Base-by-base conservation (phyloP, 2,888 invertebrate species). In the Leptopilina drosophilae region DNA sequence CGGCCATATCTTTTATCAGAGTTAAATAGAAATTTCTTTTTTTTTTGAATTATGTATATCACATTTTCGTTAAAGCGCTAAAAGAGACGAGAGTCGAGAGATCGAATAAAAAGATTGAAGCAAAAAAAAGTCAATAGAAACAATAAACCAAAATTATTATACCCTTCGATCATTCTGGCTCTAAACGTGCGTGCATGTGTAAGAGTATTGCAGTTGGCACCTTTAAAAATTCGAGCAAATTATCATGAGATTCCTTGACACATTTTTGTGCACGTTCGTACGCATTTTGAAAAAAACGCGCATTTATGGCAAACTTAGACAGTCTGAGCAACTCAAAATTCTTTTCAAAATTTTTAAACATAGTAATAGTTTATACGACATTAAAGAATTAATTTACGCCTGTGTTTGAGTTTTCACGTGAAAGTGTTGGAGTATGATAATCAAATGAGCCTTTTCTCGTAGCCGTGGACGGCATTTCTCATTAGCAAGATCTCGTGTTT, bases 251-350 rank as follows among this genome's bases (percentile, higher is more conserved):
- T 83, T 82, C 79, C 80, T 82, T 84, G 85, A 83, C 84, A 82
- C 85, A 86, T 84, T 81, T 42, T 84, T 83, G 77, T 82, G 82
- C 79, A 82, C 14, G 79, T 81, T 81, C 78, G 20, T 80, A 82
- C 82, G 81, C 82, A 81, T 84, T 82, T 82, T 79, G 81, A 82
- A 82, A 82, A 82, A 82, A 82, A 82, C 84, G 83, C 76, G 82
- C 83, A 84, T 85, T 85, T 88, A 90, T 89, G 90, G 90, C 90
- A 90, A 89, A 89, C 88, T 85, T 87, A 87, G 86, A 85, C 86
- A 88, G 88, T 87, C 88, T 89, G 89, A 89, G 86, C 87, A 90
- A 88, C 86, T 82, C 78, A 88, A 85, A 86, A 83, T 82, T 84
- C 78, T 80, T 80, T 84, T 80, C 77, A 79, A 77, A 77, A 8